These are phyloP conservation scores for Rhinoraja longicauda DNA, from an alignment of 2,797 vertebrate genomes.

Conservation along the genomic window DNA sequence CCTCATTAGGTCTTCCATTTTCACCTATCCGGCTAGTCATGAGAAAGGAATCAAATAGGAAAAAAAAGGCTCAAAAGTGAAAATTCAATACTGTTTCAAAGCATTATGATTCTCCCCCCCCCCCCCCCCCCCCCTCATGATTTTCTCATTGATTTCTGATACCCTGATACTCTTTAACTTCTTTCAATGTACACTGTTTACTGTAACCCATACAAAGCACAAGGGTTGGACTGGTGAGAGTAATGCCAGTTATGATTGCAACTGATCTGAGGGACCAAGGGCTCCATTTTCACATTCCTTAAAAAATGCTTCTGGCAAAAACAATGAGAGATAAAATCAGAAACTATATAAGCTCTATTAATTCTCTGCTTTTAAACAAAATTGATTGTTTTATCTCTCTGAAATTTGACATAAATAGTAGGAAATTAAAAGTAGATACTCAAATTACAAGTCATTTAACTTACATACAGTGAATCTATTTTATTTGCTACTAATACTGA, in stretches of 20 bases:
- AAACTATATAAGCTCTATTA: not conserved
- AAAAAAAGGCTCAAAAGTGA: not conserved
- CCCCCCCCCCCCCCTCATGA: not conserved
- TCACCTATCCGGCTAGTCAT: not conserved
- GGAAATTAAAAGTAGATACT: not conserved
- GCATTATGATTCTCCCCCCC: too few species aligned
- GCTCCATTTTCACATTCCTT: not conserved
- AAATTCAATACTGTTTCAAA: not conserved
- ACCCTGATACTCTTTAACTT: not conserved
- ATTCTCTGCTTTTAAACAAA: not conserved
- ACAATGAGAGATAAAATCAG: not conserved
- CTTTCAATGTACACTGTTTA: not conserved
- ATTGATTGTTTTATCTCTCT: not conserved
- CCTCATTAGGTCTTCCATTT: not conserved
- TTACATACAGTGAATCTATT: not conserved
- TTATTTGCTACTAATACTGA: not conserved
- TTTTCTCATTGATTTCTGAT: not conserved
- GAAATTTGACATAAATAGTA: not conserved
- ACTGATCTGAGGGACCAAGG: not conserved
- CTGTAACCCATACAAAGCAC: too few species aligned
- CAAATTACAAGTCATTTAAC: not conserved
- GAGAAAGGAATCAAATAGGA: not conserved
- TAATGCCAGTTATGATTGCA: not conserved
- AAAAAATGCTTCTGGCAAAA: not conserved
- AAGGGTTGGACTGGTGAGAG: not conserved